These are phyloP conservation scores for Onychomys arenicola DNA, from an alignment of 2,797 vertebrate genomes.

Conservation along the genomic window DNA sequence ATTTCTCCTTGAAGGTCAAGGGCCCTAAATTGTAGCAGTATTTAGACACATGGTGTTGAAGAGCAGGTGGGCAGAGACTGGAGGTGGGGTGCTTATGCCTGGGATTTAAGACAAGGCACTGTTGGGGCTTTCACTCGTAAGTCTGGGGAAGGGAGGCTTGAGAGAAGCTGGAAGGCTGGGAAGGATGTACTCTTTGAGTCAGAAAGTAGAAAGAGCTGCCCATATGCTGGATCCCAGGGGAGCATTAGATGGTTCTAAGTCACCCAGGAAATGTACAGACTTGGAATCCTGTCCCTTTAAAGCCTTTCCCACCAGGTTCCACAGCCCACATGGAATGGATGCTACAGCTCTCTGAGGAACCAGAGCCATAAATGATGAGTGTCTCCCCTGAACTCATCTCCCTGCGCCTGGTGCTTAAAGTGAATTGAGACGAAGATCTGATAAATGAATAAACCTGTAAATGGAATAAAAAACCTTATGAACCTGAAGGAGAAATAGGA, in stretches of 20 bases:
- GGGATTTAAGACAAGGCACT: background rate
- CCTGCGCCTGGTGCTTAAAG: constrained; percentile 31
- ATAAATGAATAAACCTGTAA: constrained; percentile 73
- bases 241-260: background rate
- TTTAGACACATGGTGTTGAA: background rate
- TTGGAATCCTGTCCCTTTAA: constrained; percentile 28
- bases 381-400: constrained; percentile 55
- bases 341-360: constrained; percentile 35
- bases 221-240: too few species aligned
- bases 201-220: background rate
- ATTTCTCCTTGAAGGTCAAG: background rate
- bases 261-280: background rate
- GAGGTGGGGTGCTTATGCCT: background rate
- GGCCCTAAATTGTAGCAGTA: background rate
- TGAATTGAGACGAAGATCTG: constrained; percentile 65
- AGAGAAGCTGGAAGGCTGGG: background rate
- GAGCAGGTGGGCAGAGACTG: background rate
- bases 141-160: background rate
- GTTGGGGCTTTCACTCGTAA: background rate
- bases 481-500: constrained; percentile 76
- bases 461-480: constrained; percentile 76
- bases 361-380: background rate
- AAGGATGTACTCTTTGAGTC: background rate
- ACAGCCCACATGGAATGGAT: background rate
- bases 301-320: background rate